phyloP scores from a whole-genome alignment of 2,888 invertebrate genomes.

The Tachina grossa region DNA sequence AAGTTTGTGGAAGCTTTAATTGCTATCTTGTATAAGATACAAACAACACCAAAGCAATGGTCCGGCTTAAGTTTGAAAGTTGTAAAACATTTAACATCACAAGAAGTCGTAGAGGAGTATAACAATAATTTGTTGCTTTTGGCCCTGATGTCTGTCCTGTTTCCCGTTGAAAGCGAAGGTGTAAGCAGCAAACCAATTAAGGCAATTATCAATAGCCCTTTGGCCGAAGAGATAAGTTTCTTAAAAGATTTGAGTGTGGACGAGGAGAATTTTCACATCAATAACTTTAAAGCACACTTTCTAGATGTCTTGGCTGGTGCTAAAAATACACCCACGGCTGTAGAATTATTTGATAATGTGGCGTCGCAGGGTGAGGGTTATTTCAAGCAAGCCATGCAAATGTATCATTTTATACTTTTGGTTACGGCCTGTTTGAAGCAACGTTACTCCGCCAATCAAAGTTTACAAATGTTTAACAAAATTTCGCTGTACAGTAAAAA shows the following conservation, averaged over 20 bases:
- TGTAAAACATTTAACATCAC: constrained; percentile 83
- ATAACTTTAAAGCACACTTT: constrained; percentile 77
- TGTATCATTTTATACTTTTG: constrained; percentile 76
- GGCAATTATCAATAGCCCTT: constrained; percentile 75
- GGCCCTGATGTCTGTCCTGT: constrained; percentile 78
- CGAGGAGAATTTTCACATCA: constrained; percentile 67
- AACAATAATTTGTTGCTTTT: constrained; percentile 78
- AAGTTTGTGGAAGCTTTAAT: constrained; percentile 84
- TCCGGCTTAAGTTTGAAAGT: constrained; percentile 81
- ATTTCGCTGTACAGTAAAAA: constrained; percentile 71
- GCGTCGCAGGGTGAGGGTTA: constrained; percentile 72
- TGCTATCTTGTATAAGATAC: constrained; percentile 84
- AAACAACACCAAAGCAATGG: constrained; percentile 83
- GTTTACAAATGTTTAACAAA: constrained; percentile 74
- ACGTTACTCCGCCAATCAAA: constrained; percentile 68
- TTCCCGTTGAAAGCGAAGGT: constrained; percentile 73
- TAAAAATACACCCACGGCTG: constrained; percentile 68
- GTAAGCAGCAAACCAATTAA: constrained; percentile 64
- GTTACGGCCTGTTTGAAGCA: constrained; percentile 76
- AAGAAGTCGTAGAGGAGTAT: constrained; percentile 82
- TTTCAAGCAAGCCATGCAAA: constrained; percentile 74
- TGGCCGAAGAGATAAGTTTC: constrained; percentile 74
- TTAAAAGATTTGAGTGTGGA: constrained; percentile 71
- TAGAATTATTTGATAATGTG: constrained; percentile 76
- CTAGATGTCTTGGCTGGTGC: constrained; percentile 75